A percentile compares a stretch with the other conserved stretches of the same genome.
Evolutionary conservation across 2,888 invertebrate species (phyloP).

Genomic region (Chrysomela aeneicollis): DNA sequence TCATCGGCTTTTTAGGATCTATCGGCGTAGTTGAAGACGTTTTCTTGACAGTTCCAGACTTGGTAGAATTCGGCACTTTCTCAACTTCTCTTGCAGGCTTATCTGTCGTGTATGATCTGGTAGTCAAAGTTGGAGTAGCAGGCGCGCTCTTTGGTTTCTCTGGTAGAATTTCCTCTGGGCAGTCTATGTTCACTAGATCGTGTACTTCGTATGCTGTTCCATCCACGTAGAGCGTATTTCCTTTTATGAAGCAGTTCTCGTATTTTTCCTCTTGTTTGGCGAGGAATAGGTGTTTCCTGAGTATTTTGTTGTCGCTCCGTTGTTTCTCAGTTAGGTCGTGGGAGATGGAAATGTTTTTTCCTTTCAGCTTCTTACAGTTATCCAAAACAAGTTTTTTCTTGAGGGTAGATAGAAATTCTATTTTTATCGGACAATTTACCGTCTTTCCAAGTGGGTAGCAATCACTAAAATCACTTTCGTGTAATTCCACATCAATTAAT

Average conservation of each 20-base stretch:
- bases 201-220: conserved; percentile 3
- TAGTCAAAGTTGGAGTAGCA: conserved; percentile 1
- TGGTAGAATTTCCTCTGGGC: background rate
- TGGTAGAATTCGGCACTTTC: background rate
- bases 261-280: conserved; percentile 8
- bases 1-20: background rate
- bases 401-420: background rate
- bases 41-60: background rate
- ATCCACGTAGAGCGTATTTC: conserved; percentile 3
- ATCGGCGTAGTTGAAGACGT: conserved; percentile 7
- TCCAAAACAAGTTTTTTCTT: background rate
- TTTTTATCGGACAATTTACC: background rate
- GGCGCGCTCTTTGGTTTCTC: conserved; percentile 9
- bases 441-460: conserved; percentile 3
- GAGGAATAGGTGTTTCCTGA: conserved; percentile 2
- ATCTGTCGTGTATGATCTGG: background rate
- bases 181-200: conserved; percentile 2
- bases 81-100: conserved; percentile 3
- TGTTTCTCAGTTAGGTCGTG: background rate
- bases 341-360: conserved; percentile 1
- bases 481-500: background rate
- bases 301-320: conserved; percentile 4
- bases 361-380: conserved; percentile 1
- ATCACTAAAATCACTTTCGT: background rate
- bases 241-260: conserved; percentile 3